phyloP scores from a whole-genome alignment of 2,797 vertebrate species.

The Sebastes diploproa region DNA sequence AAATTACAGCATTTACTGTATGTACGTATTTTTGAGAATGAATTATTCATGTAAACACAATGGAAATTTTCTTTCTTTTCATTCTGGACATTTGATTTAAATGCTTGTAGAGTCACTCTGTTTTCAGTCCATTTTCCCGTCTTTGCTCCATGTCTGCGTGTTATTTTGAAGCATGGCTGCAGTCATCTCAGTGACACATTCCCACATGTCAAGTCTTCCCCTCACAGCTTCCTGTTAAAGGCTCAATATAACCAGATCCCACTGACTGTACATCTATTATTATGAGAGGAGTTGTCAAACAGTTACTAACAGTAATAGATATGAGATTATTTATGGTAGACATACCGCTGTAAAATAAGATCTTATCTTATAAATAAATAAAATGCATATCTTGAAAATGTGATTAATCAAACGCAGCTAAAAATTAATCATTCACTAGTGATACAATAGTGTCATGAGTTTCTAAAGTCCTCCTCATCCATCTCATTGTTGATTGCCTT shows the following conservation, averaged over 20 bases:
- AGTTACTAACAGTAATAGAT: not conserved
- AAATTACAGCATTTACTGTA: not conserved
- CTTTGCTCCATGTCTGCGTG: not conserved
- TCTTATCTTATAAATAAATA: not conserved
- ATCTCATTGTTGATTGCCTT: not conserved
- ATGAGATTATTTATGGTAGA: not conserved
- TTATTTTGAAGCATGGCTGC: not conserved
- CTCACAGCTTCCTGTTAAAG: conserved; percentile 59
- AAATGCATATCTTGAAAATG: not conserved
- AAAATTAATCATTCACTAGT: not conserved
- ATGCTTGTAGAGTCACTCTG: not conserved
- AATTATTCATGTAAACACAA: not conserved
- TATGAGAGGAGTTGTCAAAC: not conserved
- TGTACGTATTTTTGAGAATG: not conserved
- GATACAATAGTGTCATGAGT: not conserved
- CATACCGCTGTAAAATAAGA: too few species aligned
- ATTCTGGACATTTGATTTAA: not conserved
- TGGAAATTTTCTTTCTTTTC: not conserved
- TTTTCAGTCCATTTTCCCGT: not conserved
- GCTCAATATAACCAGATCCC: conserved; percentile 6
- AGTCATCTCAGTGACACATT: conserved; percentile 58
- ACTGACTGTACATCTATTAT: not conserved
- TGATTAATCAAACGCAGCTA: not conserved
- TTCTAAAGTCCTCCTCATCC: not conserved
- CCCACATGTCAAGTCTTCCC: conserved; percentile 33